Conservation (phyloP, 1,140 invertebrate species). For the Charaxes varanes region DNA sequence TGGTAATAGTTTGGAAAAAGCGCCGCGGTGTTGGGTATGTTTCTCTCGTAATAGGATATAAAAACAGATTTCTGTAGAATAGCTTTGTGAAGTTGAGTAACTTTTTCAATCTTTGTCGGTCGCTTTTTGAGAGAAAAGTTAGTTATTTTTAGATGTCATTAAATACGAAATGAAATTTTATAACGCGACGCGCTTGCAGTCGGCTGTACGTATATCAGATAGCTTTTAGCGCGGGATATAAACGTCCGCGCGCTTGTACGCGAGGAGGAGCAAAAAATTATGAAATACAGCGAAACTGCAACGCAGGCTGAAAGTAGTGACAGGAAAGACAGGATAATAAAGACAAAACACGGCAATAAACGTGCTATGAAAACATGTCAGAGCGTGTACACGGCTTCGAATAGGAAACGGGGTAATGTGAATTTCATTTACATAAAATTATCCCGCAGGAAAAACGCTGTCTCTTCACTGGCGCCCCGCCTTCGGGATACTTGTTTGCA, state of each 20-base stretch:
- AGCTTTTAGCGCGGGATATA: conserved; percentile 25
- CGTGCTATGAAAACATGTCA: conserved; percentile 50
- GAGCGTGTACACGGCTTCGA: conserved; percentile 30
- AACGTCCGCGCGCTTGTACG: conserved; percentile 2
- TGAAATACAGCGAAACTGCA: conserved; percentile 13
- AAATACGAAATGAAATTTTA: conserved; percentile 14
- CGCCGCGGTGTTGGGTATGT: conserved; percentile 34
- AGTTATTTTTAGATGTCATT: conserved; percentile 15
- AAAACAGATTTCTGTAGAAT: conserved; percentile 32
- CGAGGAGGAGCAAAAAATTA: conserved; percentile 12
- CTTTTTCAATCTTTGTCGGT: conserved; percentile 34
- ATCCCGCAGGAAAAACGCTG: conserved; percentile 45
- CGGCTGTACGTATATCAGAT: conserved; percentile 22
- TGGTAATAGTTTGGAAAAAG: conserved; percentile 56
- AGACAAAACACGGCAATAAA: conserved; percentile 58
- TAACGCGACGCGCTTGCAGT: background rate
- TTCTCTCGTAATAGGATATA: conserved; percentile 27
- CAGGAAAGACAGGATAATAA: conserved; percentile 49
- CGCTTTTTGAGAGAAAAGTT: conserved; percentile 5
- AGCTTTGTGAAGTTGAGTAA: conserved; percentile 38
- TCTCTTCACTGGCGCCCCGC: conserved; percentile 30
- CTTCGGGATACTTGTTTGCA: conserved; percentile 45
- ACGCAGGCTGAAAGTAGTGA: conserved; percentile 33
- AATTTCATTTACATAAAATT: conserved; percentile 71
- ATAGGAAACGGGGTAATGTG: conserved; percentile 61